phyloP scores from a whole-genome alignment of 1,140 invertebrate species.

The Globodera rostochiensis region DNA sequence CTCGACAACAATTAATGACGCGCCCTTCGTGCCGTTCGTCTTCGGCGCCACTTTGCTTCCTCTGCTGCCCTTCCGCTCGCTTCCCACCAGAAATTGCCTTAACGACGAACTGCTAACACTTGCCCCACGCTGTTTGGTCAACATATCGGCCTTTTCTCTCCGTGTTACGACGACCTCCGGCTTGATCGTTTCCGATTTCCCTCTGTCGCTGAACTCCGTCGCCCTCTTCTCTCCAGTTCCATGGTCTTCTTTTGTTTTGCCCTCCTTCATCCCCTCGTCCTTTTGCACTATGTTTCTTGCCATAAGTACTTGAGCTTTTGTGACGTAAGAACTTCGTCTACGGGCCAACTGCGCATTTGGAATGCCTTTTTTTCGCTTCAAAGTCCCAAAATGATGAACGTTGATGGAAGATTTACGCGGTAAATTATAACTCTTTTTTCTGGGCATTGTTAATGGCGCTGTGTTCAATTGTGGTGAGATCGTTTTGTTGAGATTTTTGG shows the following conservation, averaged over 20 bases:
- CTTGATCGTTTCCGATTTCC: neutral
- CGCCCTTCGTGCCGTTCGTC: neutral
- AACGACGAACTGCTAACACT: conserved; percentile 15
- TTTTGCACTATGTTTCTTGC: neutral
- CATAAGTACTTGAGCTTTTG: neutral
- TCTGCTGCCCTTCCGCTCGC: conserved; percentile 13
- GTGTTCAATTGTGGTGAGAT: neutral
- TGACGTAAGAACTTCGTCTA: conserved; percentile 2
- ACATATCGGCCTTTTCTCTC: conserved; percentile 10
- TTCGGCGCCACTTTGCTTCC: conserved; percentile 28
- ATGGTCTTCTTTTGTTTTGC: neutral
- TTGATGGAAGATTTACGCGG: conserved; percentile 3
- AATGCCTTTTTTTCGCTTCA: neutral
- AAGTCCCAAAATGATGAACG: neutral
- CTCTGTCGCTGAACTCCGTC: neutral
- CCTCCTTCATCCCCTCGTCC: neutral
- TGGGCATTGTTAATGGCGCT: conserved; percentile 22
- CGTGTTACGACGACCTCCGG: neutral
- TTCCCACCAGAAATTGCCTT: conserved; percentile 17
- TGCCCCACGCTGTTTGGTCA: neutral
- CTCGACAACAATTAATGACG: neutral
- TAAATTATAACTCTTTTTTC: conserved; percentile 15
- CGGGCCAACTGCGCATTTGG: conserved; percentile 4
- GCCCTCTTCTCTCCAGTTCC: neutral
- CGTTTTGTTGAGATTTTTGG: neutral